These are phyloP conservation scores for Upupa epops DNA, from an alignment of 2,113 vertebrate species.

Conservation along the genomic window DNA sequence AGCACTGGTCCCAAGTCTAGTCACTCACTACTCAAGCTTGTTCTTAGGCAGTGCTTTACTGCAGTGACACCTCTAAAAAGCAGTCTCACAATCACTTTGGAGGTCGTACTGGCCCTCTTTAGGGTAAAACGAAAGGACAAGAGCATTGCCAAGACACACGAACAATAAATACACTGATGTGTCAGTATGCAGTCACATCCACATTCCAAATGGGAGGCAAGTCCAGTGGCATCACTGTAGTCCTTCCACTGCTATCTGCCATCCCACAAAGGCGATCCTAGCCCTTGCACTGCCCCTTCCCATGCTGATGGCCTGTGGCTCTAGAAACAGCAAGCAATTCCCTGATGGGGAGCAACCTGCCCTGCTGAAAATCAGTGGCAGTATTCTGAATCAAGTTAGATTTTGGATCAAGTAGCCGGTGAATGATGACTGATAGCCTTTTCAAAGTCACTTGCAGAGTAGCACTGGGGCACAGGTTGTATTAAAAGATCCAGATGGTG, in stretches of 20 bases:
- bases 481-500: no score
- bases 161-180: background rate
- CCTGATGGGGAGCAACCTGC: background rate
- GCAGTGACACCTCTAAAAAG: background rate
- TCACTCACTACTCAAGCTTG: background rate
- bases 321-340: background rate
- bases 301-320: background rate
- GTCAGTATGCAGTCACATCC: background rate
- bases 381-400: background rate
- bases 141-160: background rate
- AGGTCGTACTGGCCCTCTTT: background rate
- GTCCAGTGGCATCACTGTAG: background rate
- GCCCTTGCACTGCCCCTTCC: background rate
- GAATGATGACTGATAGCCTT: conserved; percentile 43
- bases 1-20: background rate
- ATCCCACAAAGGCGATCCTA: background rate
- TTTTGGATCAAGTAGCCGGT: conserved; percentile 22
- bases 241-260: background rate
- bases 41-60: background rate
- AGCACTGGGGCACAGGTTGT: background rate
- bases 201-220: background rate
- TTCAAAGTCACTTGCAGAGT: background rate
- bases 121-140: background rate
- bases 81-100: background rate
- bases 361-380: background rate